Conservation (phyloP, 1,140 invertebrate species). For the Brachionus paranguensis region DNA sequence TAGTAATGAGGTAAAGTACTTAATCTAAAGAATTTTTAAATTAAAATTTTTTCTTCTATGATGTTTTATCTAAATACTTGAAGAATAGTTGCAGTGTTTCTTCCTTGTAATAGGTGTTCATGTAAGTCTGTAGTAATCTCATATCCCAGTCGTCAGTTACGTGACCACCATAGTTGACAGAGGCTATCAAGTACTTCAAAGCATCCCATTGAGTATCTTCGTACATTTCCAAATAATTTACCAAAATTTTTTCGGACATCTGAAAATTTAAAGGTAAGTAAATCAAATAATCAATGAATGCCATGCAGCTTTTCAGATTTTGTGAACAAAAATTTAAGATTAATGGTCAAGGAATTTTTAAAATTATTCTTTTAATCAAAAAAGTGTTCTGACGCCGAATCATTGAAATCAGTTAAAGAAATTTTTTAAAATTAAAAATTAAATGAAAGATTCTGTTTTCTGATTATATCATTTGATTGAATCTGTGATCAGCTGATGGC, state of each 20-base stretch:
- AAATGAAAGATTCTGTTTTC: too few relatives aligned
- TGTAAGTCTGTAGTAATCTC: slow-evolving; percentile 65
- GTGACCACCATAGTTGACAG: slow-evolving; percentile 58
- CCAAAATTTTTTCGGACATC: slow-evolving; percentile 72
- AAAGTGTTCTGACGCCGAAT: too few relatives aligned
- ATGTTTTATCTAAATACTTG: slow-evolving; percentile 56
- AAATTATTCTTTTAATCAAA: too few relatives aligned
- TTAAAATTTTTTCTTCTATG: background rate
- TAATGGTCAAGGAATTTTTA: too few relatives aligned
- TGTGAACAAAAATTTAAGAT: background rate
- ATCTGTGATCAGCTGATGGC: too few relatives aligned
- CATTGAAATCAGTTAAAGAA: too few relatives aligned
- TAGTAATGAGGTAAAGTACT: slow-evolving; percentile 57
- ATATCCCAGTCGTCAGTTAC: slow-evolving; percentile 56
- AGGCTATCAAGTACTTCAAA: slow-evolving; percentile 56
- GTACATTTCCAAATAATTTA: slow-evolving; percentile 72
- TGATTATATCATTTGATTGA: too few relatives aligned
- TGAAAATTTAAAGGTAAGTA: slow-evolving; percentile 46
- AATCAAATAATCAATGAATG: background rate
- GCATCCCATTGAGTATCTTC: slow-evolving; percentile 61
- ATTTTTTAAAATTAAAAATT: too few relatives aligned
- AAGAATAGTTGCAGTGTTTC: slow-evolving; percentile 63
- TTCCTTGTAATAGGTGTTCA: slow-evolving; percentile 62
- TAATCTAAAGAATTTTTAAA: slow-evolving; percentile 3
- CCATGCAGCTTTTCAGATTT: background rate